Evolutionary conservation across 2,888 invertebrate genomes (phyloP).

Genomic region (Eudasyphora cyanicolor): DNA sequence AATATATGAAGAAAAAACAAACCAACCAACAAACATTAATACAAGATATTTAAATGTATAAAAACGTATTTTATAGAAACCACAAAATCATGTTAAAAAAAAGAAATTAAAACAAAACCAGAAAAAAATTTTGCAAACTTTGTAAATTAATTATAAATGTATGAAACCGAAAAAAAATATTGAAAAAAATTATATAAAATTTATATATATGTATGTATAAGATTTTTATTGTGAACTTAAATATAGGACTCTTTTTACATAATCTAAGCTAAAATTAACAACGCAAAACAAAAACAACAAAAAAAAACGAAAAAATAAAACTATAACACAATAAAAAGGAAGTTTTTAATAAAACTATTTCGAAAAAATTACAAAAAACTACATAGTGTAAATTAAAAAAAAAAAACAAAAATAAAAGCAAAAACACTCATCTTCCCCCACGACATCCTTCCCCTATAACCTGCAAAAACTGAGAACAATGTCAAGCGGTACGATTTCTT

Average conservation of each 20-base stretch:
- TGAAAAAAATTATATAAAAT: constrained; percentile 52
- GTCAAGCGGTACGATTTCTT: not conserved
- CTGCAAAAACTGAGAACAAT: not conserved
- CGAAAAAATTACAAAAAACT: constrained; percentile 58
- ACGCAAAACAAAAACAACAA: constrained; percentile 44
- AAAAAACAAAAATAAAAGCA: constrained; percentile 23
- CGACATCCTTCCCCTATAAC: constrained; percentile 44
- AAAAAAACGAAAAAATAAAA: constrained; percentile 37
- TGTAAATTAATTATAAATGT: constrained; percentile 61
- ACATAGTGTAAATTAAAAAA: constrained; percentile 63
- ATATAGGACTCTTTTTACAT: constrained; percentile 58
- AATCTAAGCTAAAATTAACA: constrained; percentile 65
- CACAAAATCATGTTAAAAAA: constrained; percentile 52
- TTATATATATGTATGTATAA: constrained; percentile 64
- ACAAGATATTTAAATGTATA: constrained; percentile 57
- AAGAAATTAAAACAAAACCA: constrained; percentile 44
- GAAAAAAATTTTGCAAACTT: constrained; percentile 58
- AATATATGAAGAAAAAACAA: constrained; percentile 48
- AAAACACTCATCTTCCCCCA: constrained; percentile 34
- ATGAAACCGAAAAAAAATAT: constrained; percentile 33
- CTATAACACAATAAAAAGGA: constrained; percentile 18
- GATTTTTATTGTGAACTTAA: constrained; percentile 66
- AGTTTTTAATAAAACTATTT: constrained; percentile 55
- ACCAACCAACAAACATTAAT: too few species aligned
- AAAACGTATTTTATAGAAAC: constrained; percentile 59